These are phyloP conservation scores for Chloroceryle inda DNA, from an alignment of 2,797 vertebrate genomes.

Conservation along the genomic window DNA sequence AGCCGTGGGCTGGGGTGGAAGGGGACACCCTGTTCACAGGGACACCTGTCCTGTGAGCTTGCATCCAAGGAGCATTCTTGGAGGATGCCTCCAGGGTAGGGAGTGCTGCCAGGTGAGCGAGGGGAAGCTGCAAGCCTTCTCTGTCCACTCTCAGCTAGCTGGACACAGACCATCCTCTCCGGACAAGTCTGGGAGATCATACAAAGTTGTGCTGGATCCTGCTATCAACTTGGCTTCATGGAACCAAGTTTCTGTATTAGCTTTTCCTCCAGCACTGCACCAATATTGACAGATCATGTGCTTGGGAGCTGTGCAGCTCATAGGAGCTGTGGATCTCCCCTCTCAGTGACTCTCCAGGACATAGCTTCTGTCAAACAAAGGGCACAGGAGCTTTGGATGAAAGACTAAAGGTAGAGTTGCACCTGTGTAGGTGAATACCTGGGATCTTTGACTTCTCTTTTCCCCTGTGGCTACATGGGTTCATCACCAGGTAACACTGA, in stretches of 20 bases:
- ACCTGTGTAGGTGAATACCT: neutral
- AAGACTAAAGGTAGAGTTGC: neutral
- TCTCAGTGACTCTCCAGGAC: neutral
- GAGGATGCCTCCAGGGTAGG: neutral
- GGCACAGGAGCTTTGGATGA: neutral
- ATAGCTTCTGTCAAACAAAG: neutral
- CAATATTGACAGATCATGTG: fast-evolving
- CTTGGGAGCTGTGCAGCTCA: neutral
- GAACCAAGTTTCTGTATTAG: neutral
- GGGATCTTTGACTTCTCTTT: neutral
- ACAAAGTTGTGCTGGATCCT: neutral
- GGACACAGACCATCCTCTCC: neutral
- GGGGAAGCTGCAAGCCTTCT: neutral
- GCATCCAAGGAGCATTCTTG: neutral
- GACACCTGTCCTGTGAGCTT: neutral
- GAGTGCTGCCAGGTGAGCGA: fast-evolving
- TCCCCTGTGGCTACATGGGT: neutral
- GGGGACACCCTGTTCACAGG: fast-evolving
- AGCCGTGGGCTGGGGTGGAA: neutral
- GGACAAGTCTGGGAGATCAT: neutral
- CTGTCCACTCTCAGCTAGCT: neutral
- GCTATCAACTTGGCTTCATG: neutral
- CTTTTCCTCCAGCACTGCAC: neutral
- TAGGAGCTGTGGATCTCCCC: neutral
- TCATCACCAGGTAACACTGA: neutral